Evolutionary conservation across 2,113 vertebrate genomes (phyloP), one percentile per base, ranked within the genome.

Genomic region (Ammospiza caudacuta): DNA sequence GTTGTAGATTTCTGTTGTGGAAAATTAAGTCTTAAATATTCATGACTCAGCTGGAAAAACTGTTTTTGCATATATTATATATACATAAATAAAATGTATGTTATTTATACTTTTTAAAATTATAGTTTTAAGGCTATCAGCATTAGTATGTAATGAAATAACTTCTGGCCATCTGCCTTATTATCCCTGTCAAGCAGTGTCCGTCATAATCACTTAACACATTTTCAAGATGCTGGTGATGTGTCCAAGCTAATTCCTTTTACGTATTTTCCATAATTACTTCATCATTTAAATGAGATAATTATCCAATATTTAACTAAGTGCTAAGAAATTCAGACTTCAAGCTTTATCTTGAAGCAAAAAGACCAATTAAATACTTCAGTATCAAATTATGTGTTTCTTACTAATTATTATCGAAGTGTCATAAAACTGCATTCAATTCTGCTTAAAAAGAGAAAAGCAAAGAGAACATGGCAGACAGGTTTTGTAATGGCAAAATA

Each of bases 171-270:
- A 15, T 83, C 86, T 84, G 81, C 59, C 89, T 58, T 95, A 59
- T 76, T 87, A 81, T 24, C 57, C 52, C 87, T 93, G 68, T 90
- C 73, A 89, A 88, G 16, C 44, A 57, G 16, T 62, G 57, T 66
- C 75, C 29, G 8, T 79, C 52, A 61, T 84, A 80, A 61, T 85
- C 6, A 83, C 96, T 90, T 87, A 51, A 47, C 86, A 44, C 87
- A 88, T 73, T 95, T 91, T 94, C 76, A 76, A 59, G 55, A 49
- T 90, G 64, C 52, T 70, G n/a, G 44, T 95, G 63, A 31, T 94
- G 35, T 31, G 46, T 88, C 58, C 75, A 61, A 64, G 28, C 64
- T 91, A 57, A 80, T 94, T 59, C 33, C 85, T 82, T 61, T 95
- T 77, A 31, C 47, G 35, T 73, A 37, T 43, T 87, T 87, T 66